Base-by-base conservation (phyloP, 2,113 vertebrate genomes). In the Grus americana region DNA sequence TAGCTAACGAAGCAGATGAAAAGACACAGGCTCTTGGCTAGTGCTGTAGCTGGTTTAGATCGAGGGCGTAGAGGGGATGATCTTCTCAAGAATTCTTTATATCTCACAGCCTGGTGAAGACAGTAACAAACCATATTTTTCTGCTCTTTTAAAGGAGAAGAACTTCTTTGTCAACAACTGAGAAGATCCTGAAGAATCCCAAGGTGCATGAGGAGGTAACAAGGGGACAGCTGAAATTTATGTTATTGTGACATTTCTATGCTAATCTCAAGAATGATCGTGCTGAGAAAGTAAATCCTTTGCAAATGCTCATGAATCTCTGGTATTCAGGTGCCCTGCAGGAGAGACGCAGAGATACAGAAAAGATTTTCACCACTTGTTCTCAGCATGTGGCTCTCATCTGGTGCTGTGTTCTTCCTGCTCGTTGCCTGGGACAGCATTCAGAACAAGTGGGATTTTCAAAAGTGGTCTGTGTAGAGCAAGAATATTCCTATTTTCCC, bases 271-370 rank as follows among this genome's bases (percentile, higher is more conserved):
- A 44, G 47, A 80, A 72, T 40, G 61, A 78, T 57, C n/a, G 1
- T 73, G 54, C 80, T 79, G 86, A 87, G 94, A 81, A 81, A 79
- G 62, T 54, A 63, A 92, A 87, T 82, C 49, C 70, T 87, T 79
- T 75, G 36, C 80, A 83, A 92, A 89, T 65, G 57, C 57, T 89
- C 18, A 32, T 63, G 36, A 75, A 65, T 81, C 72, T 83, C 54
- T 91, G 83, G 81, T 32, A 49, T 93, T 95, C 66, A 92, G 79
- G 94, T 95, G 86, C 78, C 86, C 78, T 82, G 86, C 36, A 68
- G 88, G 66, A 95, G 76, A 75, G 46, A 12, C 6, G 5, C n/a
- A 80, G 42, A 90, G 80, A 58, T 44, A 89, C 57, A 68, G 40
- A 32, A 40, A 52, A 59, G 36, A 62, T 91, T 65, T 89, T 49